Base-by-base conservation (phyloP, 2,113 vertebrate genomes). In the Megaleporinus macrocephalus region DNA sequence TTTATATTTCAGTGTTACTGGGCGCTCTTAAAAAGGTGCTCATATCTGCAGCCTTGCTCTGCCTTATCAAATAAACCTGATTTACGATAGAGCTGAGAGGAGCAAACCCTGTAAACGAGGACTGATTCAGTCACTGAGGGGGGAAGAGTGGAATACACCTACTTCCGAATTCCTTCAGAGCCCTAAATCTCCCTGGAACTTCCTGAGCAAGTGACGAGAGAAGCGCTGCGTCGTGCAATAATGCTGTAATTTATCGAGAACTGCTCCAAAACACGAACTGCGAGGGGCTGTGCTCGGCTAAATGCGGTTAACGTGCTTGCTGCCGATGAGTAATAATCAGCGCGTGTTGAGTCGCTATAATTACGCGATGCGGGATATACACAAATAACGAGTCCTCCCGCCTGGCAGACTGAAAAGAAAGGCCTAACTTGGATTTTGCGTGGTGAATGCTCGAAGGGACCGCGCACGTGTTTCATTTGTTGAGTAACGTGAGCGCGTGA, bases 111-210 rank as follows among this genome's bases (percentile, higher is more conserved):
- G 74, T 51, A 81, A 83, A 73, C 20, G 14, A 2, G 12, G 41
- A 57, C 24, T 65, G 55, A 51, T 61, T 22, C 51, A 63, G 73
- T 63, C 59, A 80, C 66, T 47, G 30, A 49, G 75, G 26, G 78
- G 69, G 47, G 76, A 44, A 85, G 78, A 88, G 92, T 88, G 78
- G 55, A 66, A 11, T 75, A 68, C n/a, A 75, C 74, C 73, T 82
- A 91, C 91, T 93, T 94, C 93, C 91, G 91, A 94, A 93, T 94
- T 94, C 93, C 91, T 91, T 0, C 82, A 89, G 87, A 86, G 86
- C 89, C 82, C 83, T 79, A 88, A 88, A 91, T 87, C 62, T 78
- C 57, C n/a, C 51, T 76, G 72, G 70, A 44, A 74, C 73, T 78
- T 73, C 53, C 81, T 65, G 81, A 77, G 20, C 24, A 22, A 27